phyloP scores from a whole-genome alignment of 2,113 vertebrate species.

The Leptobrachium ailaonicum region DNA sequence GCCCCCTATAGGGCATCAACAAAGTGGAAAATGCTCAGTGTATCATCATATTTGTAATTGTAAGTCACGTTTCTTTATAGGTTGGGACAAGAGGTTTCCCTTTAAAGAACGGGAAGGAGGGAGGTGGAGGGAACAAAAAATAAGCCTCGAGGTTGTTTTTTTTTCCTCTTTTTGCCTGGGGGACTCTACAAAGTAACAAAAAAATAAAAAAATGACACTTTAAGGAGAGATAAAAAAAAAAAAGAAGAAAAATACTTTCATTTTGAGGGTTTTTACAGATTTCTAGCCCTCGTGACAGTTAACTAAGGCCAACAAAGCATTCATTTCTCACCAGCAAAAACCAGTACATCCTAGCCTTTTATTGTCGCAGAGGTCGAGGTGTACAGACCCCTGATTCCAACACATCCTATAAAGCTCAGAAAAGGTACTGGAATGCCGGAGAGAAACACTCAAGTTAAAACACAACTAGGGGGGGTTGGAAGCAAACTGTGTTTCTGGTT shows the following conservation, averaged over 20 bases:
- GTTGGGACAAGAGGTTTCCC: background rate
- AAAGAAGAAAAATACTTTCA: conserved; percentile 6
- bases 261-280: conserved; percentile 16
- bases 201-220: conserved; percentile 12
- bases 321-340: conserved; percentile 19
- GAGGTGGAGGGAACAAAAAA: conserved; percentile 8
- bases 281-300: conserved; percentile 31
- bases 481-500: background rate
- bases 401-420: conserved; percentile 19
- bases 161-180: too few relatives aligned
- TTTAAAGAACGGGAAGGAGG: too few relatives aligned
- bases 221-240: background rate
- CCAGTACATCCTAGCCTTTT: conserved; percentile 25
- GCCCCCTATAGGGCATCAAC: too few relatives aligned
- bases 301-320: background rate
- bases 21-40: too few relatives aligned
- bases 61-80: background rate
- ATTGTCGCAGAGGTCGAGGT: conserved; percentile 20
- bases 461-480: background rate
- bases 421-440: conserved; percentile 17
- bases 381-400: conserved; percentile 17
- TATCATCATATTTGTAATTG: too few relatives aligned
- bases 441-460: conserved; percentile 8
- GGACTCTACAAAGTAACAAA: background rate
- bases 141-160: background rate